Percentiles rank a stretch among this genome's conserved stretches.
phyloP scores from a whole-genome alignment of 1,140 invertebrate species.

The Coptotermes formosanus region DNA sequence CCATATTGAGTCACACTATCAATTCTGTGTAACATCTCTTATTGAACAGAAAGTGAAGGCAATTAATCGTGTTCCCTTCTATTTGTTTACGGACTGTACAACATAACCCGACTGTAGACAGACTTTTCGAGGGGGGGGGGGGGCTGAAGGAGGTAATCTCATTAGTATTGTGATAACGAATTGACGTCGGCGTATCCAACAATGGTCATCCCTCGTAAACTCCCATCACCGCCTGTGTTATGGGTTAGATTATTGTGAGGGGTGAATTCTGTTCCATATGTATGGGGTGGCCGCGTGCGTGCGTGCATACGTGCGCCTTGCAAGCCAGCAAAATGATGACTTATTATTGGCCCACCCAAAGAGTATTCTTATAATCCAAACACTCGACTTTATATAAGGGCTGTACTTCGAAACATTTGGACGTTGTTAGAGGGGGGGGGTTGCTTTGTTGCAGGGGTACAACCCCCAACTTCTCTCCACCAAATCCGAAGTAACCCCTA shows the following conservation, averaged over 20 bases:
- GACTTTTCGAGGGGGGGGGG: background rate
- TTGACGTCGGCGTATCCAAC: background rate
- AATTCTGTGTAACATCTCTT: too few relatives aligned
- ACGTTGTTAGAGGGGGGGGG: background rate
- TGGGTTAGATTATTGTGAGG: background rate
- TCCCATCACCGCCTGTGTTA: background rate
- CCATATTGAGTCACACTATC: too few relatives aligned
- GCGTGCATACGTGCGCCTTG: too few relatives aligned
- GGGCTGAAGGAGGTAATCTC: background rate
- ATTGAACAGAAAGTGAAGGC: too few relatives aligned
- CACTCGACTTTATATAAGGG: background rate
- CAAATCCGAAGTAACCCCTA: background rate
- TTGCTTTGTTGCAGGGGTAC: background rate
- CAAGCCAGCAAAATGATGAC: background rate
- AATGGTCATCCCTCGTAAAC: background rate
- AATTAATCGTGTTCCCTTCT: too few relatives aligned
- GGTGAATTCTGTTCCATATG: background rate
- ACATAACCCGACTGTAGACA: background rate
- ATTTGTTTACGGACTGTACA: too few relatives aligned
- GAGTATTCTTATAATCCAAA: background rate
- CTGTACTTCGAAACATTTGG: background rate
- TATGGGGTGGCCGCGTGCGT: background rate
- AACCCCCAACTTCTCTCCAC: background rate
- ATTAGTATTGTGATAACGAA: conserved; percentile 25
- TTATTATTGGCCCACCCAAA: background rate